Percentiles rank a stretch among this genome's conserved stretches.
phyloP scores from a whole-genome alignment of 2,113 vertebrate genomes.

The Motacilla alba region DNA sequence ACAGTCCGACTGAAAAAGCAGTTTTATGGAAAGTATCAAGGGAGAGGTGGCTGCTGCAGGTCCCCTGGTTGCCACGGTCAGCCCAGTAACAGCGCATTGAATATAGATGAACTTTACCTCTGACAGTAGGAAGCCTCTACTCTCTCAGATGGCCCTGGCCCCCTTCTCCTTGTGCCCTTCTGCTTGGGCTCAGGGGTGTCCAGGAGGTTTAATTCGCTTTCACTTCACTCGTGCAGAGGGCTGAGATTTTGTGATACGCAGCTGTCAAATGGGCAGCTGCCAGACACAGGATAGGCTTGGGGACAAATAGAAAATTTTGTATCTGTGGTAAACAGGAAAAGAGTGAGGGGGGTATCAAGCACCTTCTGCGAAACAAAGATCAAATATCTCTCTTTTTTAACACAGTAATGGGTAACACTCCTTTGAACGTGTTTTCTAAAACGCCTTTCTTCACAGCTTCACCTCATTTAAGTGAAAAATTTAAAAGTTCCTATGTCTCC shows the following conservation, averaged over 20 bases:
- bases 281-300: background rate
- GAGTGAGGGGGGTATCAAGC: background rate
- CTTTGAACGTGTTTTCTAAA: background rate
- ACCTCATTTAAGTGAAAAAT: background rate
- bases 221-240: accelerated
- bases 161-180: background rate
- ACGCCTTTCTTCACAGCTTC: background rate
- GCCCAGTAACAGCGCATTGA: background rate
- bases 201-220: background rate
- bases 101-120: background rate
- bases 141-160: background rate
- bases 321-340: conserved; percentile 51
- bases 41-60: background rate
- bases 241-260: background rate
- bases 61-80: background rate
- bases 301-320: background rate
- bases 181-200: background rate
- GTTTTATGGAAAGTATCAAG: background rate
- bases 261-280: background rate
- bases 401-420: background rate
- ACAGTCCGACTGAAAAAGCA: background rate
- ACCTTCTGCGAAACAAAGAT: background rate
- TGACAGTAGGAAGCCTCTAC: background rate
- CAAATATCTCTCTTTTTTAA: background rate
- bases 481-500: background rate